Evolutionary conservation across 2,797 vertebrate genomes (phyloP).

Genomic region (Aldrovandia affinis): DNA sequence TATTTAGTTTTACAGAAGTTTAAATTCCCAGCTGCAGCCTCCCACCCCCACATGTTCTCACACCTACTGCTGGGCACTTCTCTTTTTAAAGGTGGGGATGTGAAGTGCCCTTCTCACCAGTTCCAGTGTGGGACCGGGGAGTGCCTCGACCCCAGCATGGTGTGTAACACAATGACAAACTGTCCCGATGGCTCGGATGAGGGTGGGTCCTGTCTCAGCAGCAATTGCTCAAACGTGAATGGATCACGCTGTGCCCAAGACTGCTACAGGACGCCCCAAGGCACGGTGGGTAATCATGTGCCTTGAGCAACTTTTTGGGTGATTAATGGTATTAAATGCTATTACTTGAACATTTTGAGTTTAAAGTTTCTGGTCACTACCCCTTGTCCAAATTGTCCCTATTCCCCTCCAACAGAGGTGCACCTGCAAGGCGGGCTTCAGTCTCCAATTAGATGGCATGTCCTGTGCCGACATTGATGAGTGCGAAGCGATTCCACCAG

Average conservation of each 20-base stretch:
- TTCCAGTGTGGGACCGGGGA: constrained; percentile 74
- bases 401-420: constrained; percentile 71
- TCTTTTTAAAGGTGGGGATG: constrained; percentile 66
- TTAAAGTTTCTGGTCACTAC: neutral
- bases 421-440: constrained; percentile 75
- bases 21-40: too few relatives aligned
- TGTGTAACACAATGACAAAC: constrained; percentile 78
- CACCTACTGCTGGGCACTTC: neutral
- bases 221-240: constrained; percentile 64
- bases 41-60: neutral
- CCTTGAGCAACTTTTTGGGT: too few relatives aligned
- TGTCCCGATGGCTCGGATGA: constrained; percentile 84
- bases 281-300: constrained; percentile 81
- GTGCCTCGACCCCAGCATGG: constrained; percentile 73
- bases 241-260: constrained; percentile 68
- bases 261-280: constrained; percentile 81
- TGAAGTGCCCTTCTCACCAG: constrained; percentile 69
- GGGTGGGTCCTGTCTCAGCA: constrained; percentile 66
- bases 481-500: constrained; percentile 59
- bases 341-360: neutral
- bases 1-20: too few relatives aligned
- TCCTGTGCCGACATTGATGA: constrained; percentile 83
- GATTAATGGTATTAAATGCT: too few relatives aligned
- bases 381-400: neutral
- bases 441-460: constrained; percentile 48